Evolutionary conservation across 2,113 vertebrate genomes (phyloP).

Genomic region (Tylochromis polylepis): DNA sequence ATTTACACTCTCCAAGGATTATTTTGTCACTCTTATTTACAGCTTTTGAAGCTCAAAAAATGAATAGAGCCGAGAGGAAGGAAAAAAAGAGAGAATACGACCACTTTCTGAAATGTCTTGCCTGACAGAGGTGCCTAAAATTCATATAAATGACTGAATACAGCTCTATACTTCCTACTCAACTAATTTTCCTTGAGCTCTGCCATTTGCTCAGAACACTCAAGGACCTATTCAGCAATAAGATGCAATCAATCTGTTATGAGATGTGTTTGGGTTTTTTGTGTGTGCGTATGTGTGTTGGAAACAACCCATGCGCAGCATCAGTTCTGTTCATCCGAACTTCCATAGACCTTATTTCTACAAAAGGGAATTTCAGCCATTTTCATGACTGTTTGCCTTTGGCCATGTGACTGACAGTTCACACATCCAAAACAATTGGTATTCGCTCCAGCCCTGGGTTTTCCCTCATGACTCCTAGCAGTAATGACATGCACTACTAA

Average conservation of each 20-base stretch:
- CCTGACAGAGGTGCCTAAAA: neutral
- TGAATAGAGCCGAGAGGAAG: neutral
- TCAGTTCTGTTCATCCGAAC: neutral
- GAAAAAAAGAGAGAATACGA: neutral
- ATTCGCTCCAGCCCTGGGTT: neutral
- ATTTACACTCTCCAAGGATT: neutral
- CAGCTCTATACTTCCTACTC: neutral
- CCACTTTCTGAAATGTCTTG: neutral
- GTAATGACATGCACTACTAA: slow-evolving; percentile 17
- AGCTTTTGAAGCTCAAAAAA: neutral
- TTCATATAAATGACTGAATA: neutral
- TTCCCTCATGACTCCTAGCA: neutral
- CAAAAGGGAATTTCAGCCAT: neutral
- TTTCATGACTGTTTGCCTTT: neutral
- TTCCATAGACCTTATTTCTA: neutral
- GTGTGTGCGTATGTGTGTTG: neutral
- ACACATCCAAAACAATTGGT: neutral
- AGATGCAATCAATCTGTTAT: neutral
- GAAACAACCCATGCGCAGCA: neutral
- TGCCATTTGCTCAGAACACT: neutral
- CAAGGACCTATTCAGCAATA: neutral
- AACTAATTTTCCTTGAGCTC: neutral
- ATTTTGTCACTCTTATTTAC: neutral
- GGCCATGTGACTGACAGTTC: neutral
- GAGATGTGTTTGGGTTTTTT: fast-evolving